phyloP scores from a whole-genome alignment of 2,797 vertebrate genomes.

The Lepus townsendii region DNA sequence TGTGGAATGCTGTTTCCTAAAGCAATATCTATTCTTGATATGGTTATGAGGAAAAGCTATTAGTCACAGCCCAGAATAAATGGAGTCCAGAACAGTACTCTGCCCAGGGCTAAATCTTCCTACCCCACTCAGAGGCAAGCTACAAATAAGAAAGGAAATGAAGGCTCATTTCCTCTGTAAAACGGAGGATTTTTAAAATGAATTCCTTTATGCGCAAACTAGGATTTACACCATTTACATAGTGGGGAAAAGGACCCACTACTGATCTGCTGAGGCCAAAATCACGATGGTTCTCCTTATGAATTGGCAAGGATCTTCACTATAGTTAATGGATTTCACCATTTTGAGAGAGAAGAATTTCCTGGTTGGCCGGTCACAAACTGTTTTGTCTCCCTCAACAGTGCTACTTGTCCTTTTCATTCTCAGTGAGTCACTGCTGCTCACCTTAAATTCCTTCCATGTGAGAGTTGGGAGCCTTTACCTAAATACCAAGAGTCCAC shows the following conservation, averaged over 20 bases:
- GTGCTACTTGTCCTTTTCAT: background rate
- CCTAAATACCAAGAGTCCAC: background rate
- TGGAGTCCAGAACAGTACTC: conserved; percentile 78
- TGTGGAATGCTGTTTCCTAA: conserved; percentile 80
- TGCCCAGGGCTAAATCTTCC: conserved; percentile 71
- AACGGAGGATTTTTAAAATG: conserved; percentile 54
- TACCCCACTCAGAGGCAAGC: conserved; percentile 63
- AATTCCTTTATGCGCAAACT: conserved; percentile 63
- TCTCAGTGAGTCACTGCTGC: background rate
- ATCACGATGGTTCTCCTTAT: background rate
- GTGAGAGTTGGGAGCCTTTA: background rate
- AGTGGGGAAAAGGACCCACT: background rate
- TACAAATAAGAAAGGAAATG: conserved; percentile 75
- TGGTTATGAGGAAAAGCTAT: conserved; percentile 76
- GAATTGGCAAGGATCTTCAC: conserved; percentile 9
- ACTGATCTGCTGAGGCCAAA: background rate
- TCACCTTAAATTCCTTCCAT: background rate
- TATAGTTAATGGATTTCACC: conserved; percentile 12
- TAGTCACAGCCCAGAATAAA: conserved; percentile 72
- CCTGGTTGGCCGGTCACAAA: background rate
- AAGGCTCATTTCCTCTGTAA: conserved; percentile 69
- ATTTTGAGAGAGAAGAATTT: conserved; percentile 53
- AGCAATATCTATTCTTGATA: conserved; percentile 78
- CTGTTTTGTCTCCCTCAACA: conserved; percentile 20
- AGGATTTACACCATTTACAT: conserved; percentile 15